Evolutionary conservation across 2,113 vertebrate genomes (phyloP), one percentile per base, ranked within the genome.

Genomic region (Hippopotamus amphibius): DNA sequence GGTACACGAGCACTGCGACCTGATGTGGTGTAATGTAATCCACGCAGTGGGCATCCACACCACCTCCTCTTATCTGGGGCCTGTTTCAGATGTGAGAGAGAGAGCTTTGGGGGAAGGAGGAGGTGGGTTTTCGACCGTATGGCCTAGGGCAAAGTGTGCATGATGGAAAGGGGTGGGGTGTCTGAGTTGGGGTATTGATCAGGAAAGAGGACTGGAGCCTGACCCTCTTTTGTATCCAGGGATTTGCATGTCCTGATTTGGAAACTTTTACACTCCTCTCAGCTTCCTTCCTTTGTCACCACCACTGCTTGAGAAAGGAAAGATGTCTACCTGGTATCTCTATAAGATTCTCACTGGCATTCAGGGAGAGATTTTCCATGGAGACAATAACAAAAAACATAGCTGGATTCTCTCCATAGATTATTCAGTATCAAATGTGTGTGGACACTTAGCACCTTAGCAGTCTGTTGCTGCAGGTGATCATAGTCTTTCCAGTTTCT

Each of bases 21-120:
- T 48, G 37, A 17, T 3, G 1, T 69, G 69, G 16, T 55, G 16
- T 30, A 6, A 14, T 1, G n/a, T 21, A 41, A 21, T 17, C 90
- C 88, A 9, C 5, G 0, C 7, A 5, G 7, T 33, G 59, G 30
- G 14, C 6, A 0, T 68, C 46, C 14, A 11, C 61, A 13, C 16
- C 37, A 22, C 74, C 8, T 21, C 14, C 3, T 91, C 0, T 63
- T 88, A 33, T 84, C 61, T 63, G 90, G 63, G 57, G 19, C 43
- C 21, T 81, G 14, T 92, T 65, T 46, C 33, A n/a, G 26, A 22
- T 14, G 50, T 76, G 66, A 43, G 33, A 63, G 53, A 41, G 71
- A 46, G 9, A 22, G 53, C 43, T 17, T 43, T n/a, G n/a, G 28
- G 88, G 68, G 68, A 43, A 63, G 33, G 59, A 37, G 13, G 57